Base-by-base conservation (phyloP, 1,140 invertebrate species). In the Achroia grisella region DNA sequence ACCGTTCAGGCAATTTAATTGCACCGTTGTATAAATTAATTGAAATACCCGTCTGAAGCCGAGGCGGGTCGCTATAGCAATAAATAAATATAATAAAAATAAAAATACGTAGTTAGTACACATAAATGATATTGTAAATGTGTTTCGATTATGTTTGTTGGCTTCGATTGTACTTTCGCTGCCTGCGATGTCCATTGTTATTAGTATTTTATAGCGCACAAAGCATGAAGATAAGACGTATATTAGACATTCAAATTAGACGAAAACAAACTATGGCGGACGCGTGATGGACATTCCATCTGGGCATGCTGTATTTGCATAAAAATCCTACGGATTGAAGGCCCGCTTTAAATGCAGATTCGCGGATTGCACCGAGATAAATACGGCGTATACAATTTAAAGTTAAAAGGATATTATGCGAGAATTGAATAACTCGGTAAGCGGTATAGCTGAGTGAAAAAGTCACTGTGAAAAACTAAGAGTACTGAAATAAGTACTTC, bases 261-360 rank as follows among this genome's bases (percentile, higher is more conserved):
- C 46, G 62, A 75, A 74, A 80, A 70, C 63, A 63, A 68, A 57
- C 56, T 48, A 59, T 40, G 56, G 55, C 48, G 35, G 48, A 55
- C 59, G 58, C 60, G 61, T 84, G 80, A 81, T 81, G 79, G 79
- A 81, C 77, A 78, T 71, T 68, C 73, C 74, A 74, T 83, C 79
- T 71, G 56, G 27, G 61, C 60, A 67, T 66, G 53, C 46, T 33
- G 39, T 42, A 81, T 84, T 81, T 81, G 80, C 80, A 81, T 84
- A 80, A 78, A 78, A 76, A 75, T 71, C 66, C 60, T 44, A 44
- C 33, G 49, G 47, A 52, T 47, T 37, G 14, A n/a, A 39, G 33
- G 17, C 23, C 52, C 56, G 64, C 60, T 63, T 66, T 53, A 62
- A 63, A 71, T 69, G 67, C 67, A 68, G 65, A 69, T 69, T 57